Conservation (phyloP, 1,140 invertebrate species). For the Pteromalus puparum region DNA sequence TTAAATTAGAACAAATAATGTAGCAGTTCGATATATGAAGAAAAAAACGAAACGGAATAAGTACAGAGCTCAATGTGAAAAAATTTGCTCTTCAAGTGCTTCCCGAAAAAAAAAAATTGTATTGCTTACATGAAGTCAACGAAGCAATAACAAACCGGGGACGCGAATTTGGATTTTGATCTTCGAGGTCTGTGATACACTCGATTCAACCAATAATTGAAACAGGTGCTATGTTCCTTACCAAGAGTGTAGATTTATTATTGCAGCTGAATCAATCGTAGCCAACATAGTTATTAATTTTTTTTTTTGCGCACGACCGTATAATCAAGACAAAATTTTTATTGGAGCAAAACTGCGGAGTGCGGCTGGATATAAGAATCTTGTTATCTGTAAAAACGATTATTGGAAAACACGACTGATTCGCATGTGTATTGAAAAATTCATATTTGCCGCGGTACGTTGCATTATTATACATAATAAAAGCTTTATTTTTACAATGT, state of each 20-base stretch:
- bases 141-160: neutral
- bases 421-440: neutral
- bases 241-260: neutral
- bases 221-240: slow-evolving; percentile 34
- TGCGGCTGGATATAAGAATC: neutral
- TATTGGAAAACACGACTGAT: neutral
- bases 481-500: neutral
- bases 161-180: neutral
- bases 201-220: neutral
- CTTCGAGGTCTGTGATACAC: slow-evolving; percentile 23
- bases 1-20: neutral
- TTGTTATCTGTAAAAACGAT: neutral
- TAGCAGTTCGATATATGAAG: too few relatives aligned
- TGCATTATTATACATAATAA: neutral
- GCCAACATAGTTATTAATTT: neutral
- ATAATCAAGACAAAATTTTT: neutral
- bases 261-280: neutral
- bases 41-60: neutral
- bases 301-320: neutral
- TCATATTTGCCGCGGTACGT: neutral
- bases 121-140: neutral
- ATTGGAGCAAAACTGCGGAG: neutral
- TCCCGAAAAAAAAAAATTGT: neutral
- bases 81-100: slow-evolving; percentile 20
- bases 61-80: neutral